Percentiles rank a stretch among this genome's conserved stretches.
Conservation (phyloP, 2,797 vertebrate species). For the Melanogrammus aeglefinus region DNA sequence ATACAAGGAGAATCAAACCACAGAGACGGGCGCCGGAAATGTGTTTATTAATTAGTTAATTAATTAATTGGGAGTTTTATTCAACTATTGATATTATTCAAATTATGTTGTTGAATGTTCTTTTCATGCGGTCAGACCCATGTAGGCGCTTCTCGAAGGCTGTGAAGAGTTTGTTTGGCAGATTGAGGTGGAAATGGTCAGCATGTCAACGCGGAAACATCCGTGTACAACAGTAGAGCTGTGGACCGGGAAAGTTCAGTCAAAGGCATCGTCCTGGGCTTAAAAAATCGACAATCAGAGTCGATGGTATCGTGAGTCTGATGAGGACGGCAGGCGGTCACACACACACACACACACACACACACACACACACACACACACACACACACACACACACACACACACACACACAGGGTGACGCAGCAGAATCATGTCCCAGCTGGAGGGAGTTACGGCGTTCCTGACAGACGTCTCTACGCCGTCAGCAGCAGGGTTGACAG, state of each 20-base stretch:
- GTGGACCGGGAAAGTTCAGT: background rate
- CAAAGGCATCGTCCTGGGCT: background rate
- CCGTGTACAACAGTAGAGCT: background rate
- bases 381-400: background rate
- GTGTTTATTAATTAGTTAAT: background rate
- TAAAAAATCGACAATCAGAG: background rate
- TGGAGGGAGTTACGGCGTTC: conserved; percentile 59
- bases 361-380: background rate
- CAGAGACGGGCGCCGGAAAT: no score
- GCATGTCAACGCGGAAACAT: background rate
- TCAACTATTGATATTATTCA: background rate
- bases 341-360: no score
- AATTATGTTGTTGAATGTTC: background rate
- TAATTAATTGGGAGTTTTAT: background rate
- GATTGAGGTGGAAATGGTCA: background rate
- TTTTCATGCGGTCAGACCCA: background rate
- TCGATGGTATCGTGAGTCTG: background rate
- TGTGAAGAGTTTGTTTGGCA: background rate
- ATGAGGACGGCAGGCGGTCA: background rate
- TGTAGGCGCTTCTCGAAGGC: background rate
- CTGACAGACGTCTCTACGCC: conserved; percentile 53
- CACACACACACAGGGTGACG: conserved; percentile 42
- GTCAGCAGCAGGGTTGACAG: conserved; percentile 47
- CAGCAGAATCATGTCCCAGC: conserved; percentile 55
- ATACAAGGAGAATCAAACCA: background rate